These are phyloP conservation scores for Drosophila melanica DNA, from an alignment of 1,140 invertebrate species.

Conservation along the genomic window DNA sequence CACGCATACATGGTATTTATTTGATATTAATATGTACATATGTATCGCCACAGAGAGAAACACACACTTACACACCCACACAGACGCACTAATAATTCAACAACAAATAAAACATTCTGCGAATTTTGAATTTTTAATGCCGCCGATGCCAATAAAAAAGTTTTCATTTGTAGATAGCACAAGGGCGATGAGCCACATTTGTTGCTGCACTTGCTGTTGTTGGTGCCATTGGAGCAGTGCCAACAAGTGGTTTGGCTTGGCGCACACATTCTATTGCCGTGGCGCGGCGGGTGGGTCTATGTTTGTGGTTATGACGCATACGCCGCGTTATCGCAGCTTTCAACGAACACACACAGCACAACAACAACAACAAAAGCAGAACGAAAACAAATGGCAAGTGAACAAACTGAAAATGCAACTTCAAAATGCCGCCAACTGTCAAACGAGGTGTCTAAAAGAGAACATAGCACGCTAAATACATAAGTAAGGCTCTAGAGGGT, in stretches of 20 bases:
- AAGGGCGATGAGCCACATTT: constrained; percentile 41
- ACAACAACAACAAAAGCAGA: constrained; percentile 36
- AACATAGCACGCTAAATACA: constrained; percentile 30
- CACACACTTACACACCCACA: not conserved
- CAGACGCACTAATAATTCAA: constrained; percentile 28
- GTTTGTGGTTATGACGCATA: constrained; percentile 45
- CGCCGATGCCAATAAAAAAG: constrained; percentile 24
- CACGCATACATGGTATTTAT: constrained; percentile 3
- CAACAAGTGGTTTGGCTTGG: constrained; percentile 74
- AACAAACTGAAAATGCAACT: constrained; percentile 48
- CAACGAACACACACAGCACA: constrained; percentile 21
- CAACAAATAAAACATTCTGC: constrained; percentile 37
- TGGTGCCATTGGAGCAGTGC: constrained; percentile 63
- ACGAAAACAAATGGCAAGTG: constrained; percentile 32
- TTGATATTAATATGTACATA: not conserved
- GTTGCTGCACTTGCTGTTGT: constrained; percentile 8
- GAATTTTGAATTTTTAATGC: constrained; percentile 39
- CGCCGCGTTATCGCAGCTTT: constrained; percentile 35
- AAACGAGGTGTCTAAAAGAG: constrained; percentile 30
- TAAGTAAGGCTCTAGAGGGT: not conserved
- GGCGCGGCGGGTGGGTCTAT: constrained; percentile 36
- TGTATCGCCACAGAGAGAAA: not conserved
- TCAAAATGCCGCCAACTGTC: constrained; percentile 45
- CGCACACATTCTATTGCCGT: constrained; percentile 55
- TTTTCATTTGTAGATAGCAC: constrained; percentile 28